Evolutionary conservation across 2,113 vertebrate genomes (phyloP).

Genomic region (Blennius ocellaris): DNA sequence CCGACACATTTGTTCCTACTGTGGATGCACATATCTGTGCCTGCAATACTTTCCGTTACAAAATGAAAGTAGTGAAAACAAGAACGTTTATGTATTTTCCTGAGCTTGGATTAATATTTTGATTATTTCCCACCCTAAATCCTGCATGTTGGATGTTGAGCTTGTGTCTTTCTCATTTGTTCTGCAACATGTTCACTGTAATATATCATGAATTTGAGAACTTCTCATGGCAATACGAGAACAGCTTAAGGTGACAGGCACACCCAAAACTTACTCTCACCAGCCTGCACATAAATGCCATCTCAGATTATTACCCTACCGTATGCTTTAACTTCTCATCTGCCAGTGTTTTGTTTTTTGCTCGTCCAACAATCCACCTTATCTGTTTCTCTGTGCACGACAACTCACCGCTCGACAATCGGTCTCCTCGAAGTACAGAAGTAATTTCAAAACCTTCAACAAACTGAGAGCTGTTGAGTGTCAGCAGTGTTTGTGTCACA

Average conservation of each 20-base stretch:
- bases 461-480: constrained; percentile 4
- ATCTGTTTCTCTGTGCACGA: background rate
- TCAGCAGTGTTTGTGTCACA: background rate
- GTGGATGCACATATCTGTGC: background rate
- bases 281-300: background rate
- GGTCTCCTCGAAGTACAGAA: background rate
- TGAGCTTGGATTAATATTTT: background rate
- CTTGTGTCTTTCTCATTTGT: background rate
- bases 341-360: constrained; percentile 14
- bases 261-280: constrained; percentile 34
- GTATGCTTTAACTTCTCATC: background rate
- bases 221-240: constrained; percentile 9
- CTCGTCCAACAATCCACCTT: background rate
- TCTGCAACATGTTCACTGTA: background rate
- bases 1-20: constrained; percentile 12
- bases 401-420: background rate
- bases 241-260: constrained; percentile 14
- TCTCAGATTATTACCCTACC: background rate
- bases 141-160: background rate
- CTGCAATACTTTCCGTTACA: background rate
- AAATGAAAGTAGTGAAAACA: background rate
- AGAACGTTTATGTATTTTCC: too few relatives aligned
- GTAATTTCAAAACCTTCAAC: background rate
- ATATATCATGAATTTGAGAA: background rate
- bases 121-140: background rate